Evolutionary conservation across 2,888 invertebrate species (phyloP).

Genomic region (Spisula solida): DNA sequence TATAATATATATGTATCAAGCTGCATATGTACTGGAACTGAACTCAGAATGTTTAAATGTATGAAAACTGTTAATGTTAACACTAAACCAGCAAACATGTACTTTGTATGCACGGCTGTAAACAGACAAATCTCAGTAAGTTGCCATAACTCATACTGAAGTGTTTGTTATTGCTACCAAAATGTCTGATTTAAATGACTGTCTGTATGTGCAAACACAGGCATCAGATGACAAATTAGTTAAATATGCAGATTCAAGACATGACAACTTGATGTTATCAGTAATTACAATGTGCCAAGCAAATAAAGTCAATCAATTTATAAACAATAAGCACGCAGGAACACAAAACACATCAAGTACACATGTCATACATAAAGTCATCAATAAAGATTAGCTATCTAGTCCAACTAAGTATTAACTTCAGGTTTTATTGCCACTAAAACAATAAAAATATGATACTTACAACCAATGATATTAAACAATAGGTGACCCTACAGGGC

Average conservation of each 20-base stretch:
- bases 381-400: slow-evolving; percentile 25
- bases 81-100: no score
- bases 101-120: background rate
- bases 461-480: slow-evolving; percentile 57
- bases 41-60: no score
- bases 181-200: slow-evolving; percentile 10
- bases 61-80: no score
- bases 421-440: slow-evolving; percentile 24
- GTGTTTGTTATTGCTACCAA: slow-evolving; percentile 19
- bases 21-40: no score
- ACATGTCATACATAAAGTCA: slow-evolving; percentile 16
- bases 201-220: background rate
- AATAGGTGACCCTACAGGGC: slow-evolving; percentile 59
- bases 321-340: background rate
- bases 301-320: background rate
- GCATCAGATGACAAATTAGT: background rate
- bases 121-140: background rate
- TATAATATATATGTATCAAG: no score
- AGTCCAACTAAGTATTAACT: background rate
- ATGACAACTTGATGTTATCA: background rate
- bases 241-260: background rate
- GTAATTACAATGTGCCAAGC: slow-evolving; percentile 1
- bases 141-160: background rate
- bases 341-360: background rate
- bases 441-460: slow-evolving; percentile 52